A percentile compares a stretch with the other conserved stretches of the same genome.
phyloP scores from a whole-genome alignment of 1,140 invertebrate species.

The Ctenoplectra terminalis region DNA sequence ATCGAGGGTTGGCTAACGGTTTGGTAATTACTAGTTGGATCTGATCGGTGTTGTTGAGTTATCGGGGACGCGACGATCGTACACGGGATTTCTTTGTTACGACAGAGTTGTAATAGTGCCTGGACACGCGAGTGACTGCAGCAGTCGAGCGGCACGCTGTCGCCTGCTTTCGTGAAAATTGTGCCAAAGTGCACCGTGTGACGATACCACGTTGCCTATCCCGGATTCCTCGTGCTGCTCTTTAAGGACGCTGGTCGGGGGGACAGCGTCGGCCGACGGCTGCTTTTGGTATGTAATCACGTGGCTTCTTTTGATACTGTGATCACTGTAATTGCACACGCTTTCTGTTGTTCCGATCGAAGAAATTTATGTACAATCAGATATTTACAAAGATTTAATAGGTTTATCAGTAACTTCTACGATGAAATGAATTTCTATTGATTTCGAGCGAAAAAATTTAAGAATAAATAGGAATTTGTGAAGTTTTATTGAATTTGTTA shows the following conservation, averaged over 20 bases:
- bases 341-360: no score
- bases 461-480: no score
- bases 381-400: no score
- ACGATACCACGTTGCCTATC: slow-evolving; percentile 41
- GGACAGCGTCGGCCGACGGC: slow-evolving; percentile 61
- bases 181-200: slow-evolving; percentile 53
- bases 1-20: no score
- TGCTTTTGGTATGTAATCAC: slow-evolving; percentile 74
- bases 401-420: no score
- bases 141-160: not conserved
- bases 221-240: slow-evolving; percentile 55
- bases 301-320: slow-evolving; percentile 31
- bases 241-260: not conserved
- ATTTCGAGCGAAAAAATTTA: no score
- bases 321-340: no score
- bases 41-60: not conserved
- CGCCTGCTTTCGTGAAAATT: slow-evolving; percentile 29
- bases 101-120: slow-evolving; percentile 32
- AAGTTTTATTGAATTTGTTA: no score
- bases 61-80: not conserved
- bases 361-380: no score
- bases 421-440: no score
- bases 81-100: not conserved
- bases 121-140: slow-evolving; percentile 47
- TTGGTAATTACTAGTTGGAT: not conserved